phyloP scores from a whole-genome alignment of 2,888 invertebrate species.

The Ectemnius continuus region DNA sequence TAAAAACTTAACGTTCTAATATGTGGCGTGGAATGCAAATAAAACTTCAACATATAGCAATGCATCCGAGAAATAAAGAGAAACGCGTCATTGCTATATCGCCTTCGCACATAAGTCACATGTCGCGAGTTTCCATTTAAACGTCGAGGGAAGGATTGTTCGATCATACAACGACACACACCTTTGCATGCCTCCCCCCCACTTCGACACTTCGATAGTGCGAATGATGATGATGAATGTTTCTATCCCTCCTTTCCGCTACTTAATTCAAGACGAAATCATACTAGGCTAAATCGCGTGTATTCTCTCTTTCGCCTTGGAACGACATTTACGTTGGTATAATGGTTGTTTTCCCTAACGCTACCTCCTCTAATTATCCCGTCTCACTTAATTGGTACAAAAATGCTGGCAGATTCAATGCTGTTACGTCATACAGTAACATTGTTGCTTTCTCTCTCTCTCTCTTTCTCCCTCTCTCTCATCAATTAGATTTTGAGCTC shows the following conservation, averaged over 20 bases:
- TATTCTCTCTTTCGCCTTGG: conserved; percentile 3
- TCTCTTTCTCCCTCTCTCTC: neutral
- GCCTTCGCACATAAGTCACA: conserved; percentile 23
- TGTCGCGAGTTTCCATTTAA: conserved; percentile 33
- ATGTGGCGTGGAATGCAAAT: conserved; percentile 56
- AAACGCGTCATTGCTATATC: conserved; percentile 20
- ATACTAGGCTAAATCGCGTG: conserved; percentile 35
- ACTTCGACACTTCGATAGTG: neutral
- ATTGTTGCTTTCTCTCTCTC: conserved; percentile 29
- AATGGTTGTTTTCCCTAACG: conserved; percentile 32
- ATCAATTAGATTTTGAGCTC: conserved; percentile 43
- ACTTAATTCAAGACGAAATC: conserved; percentile 34
- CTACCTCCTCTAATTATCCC: conserved; percentile 51
- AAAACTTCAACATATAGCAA: conserved; percentile 39
- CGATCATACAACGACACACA: conserved; percentile 12
- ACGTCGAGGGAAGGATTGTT: conserved; percentile 20
- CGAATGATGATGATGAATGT: conserved; percentile 29
- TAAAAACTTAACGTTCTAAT: conserved; percentile 50
- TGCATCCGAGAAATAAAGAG: conserved; percentile 16
- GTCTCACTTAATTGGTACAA: conserved; percentile 54
- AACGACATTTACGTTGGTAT: conserved; percentile 7
- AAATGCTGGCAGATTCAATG: conserved; percentile 63
- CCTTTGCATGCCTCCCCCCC: no score
- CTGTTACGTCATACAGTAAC: conserved; percentile 52
- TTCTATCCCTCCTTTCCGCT: conserved; percentile 41